Evolutionary conservation across 2,113 vertebrate species (phyloP).

Genomic region (Syngnathus typhle): DNA sequence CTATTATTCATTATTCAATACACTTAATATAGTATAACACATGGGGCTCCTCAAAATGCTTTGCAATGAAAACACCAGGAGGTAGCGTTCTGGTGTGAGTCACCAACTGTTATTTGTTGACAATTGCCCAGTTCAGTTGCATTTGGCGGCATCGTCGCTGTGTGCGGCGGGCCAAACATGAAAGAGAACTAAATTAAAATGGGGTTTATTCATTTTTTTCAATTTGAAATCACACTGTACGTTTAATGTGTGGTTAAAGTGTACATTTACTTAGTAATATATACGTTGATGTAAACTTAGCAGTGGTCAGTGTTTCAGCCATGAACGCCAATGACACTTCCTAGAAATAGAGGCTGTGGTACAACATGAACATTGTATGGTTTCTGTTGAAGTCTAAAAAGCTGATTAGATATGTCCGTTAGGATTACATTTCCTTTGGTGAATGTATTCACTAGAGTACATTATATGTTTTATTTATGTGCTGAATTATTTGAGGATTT

Average conservation of each 20-base stretch:
- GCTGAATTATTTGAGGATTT: slow-evolving; percentile 18
- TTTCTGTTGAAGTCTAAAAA: background rate
- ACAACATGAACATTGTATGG: slow-evolving; percentile 35
- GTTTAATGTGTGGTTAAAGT: slow-evolving; percentile 7
- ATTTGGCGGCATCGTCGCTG: background rate
- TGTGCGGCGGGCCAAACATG: background rate
- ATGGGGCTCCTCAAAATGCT: background rate
- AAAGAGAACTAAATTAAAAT: slow-evolving; percentile 6
- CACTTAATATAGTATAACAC: background rate
- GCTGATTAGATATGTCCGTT: slow-evolving; percentile 26
- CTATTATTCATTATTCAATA: background rate
- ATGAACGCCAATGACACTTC: background rate
- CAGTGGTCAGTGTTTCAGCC: background rate
- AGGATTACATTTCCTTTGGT: slow-evolving; percentile 17
- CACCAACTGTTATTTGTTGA: background rate
- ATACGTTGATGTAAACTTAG: background rate
- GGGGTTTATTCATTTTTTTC: slow-evolving; percentile 1
- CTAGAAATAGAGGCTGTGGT: slow-evolving; percentile 44
- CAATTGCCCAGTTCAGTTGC: background rate
- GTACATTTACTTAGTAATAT: background rate
- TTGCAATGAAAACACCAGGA: background rate
- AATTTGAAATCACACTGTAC: slow-evolving; percentile 2
- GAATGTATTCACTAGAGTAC: slow-evolving; percentile 27
- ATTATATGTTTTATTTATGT: slow-evolving; percentile 59
- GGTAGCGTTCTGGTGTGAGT: background rate